phyloP scores from a whole-genome alignment of 2,797 vertebrate genomes.

The Alauda arvensis region DNA sequence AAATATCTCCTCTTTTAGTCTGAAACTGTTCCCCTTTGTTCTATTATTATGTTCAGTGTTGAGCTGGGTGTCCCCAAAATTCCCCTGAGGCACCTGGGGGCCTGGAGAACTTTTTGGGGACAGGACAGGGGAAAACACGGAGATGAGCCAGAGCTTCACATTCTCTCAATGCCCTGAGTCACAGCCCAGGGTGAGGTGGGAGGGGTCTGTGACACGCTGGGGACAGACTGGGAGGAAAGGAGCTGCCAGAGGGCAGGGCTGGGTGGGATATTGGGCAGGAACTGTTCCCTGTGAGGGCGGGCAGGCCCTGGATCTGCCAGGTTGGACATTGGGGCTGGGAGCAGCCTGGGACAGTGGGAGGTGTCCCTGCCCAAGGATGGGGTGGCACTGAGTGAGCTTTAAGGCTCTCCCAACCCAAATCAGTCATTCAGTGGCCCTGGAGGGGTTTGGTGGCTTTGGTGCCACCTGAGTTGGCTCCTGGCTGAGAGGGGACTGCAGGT shows the following conservation, averaged over 20 bases:
- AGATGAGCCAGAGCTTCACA: not conserved
- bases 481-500: not conserved
- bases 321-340: not conserved
- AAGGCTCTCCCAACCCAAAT: not conserved
- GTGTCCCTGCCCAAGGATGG: not conserved
- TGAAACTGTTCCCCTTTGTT: not conserved
- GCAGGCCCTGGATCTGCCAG: not conserved
- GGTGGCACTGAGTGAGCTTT: not conserved
- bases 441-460: not conserved
- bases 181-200: not conserved
- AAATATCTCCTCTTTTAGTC: not conserved
- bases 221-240: not conserved
- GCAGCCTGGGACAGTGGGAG: not conserved
- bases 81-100: not conserved
- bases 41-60: not conserved
- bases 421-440: not conserved
- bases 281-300: not conserved
- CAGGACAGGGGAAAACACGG: fast-evolving
- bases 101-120: not conserved
- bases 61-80: not conserved
- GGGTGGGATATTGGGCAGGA: not conserved
- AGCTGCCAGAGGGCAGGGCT: not conserved
- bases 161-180: not conserved
- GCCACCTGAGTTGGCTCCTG: not conserved
- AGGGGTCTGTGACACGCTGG: not conserved